Percentiles rank a stretch among this genome's conserved stretches.
Conservation (phyloP, 2,797 vertebrate species). For the Apodemus agrarius region DNA sequence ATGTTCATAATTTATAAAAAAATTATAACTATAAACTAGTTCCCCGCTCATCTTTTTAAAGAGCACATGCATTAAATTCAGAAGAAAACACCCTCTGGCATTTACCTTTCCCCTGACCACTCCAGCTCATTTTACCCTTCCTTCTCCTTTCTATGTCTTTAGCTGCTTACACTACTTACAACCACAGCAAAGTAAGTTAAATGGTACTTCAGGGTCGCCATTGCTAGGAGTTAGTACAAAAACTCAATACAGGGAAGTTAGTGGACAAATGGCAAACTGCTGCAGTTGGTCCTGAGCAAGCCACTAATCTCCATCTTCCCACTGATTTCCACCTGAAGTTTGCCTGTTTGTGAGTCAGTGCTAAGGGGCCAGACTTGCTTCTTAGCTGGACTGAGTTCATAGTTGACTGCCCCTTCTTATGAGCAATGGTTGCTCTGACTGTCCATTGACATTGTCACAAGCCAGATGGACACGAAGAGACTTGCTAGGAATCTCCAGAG, state of each 20-base stretch:
- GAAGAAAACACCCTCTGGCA: neutral
- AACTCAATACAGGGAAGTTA: neutral
- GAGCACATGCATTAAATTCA: neutral
- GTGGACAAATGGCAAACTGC: too few species aligned
- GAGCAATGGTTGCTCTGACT: neutral
- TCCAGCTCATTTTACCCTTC: neutral
- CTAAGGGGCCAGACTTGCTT: neutral
- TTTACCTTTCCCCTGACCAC: neutral
- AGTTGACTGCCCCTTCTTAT: neutral
- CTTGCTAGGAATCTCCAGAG: neutral
- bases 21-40: neutral
- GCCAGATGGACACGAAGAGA: neutral
- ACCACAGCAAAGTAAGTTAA: neutral
- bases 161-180: neutral
- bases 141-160: neutral
- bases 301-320: neutral
- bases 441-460: neutral
- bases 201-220: neutral
- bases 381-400: neutral
- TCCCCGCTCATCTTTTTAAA: constrained; percentile 7
- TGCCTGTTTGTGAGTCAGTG: neutral
- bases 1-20: neutral
- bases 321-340: neutral
- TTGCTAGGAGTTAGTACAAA: neutral
- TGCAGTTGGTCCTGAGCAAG: neutral